A percentile compares a stretch with the other conserved stretches of the same genome.
These are phyloP conservation scores for Caranx ignobilis DNA, from an alignment of 2,113 vertebrate genomes.

Conservation along the genomic window DNA sequence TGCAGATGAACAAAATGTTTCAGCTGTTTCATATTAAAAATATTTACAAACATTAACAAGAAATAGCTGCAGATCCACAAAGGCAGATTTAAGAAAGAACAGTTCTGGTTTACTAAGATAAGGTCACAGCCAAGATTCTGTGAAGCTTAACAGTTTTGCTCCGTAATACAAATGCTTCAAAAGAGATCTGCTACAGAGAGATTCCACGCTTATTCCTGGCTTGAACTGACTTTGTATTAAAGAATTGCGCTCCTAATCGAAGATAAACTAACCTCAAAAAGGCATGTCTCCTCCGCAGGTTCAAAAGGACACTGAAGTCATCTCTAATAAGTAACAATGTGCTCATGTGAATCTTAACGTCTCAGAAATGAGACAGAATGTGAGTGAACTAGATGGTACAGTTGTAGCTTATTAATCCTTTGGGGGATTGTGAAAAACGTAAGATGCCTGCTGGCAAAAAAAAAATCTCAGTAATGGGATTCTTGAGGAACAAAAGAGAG, in stretches of 20 bases:
- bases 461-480: constrained; percentile 5
- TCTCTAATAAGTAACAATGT: constrained; percentile 11
- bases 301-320: constrained; percentile 40
- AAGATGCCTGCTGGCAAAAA: background rate
- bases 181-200: background rate
- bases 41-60: background rate
- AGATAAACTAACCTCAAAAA: constrained; percentile 29
- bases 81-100: background rate
- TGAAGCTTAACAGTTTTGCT: background rate
- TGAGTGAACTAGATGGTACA: constrained; percentile 2
- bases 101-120: background rate
- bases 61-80: background rate
- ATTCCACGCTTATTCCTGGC: background rate
- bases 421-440: background rate
- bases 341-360: constrained; percentile 9
- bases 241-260: background rate
- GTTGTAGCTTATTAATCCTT: constrained; percentile 6
- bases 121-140: constrained; percentile 6
- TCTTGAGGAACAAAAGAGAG: constrained; percentile 27
- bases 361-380: constrained; percentile 6
- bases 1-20: background rate
- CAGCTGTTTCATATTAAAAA: constrained; percentile 6
- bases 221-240: constrained; percentile 12
- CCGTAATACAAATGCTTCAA: constrained; percentile 2
- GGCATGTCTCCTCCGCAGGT: constrained; percentile 15